Percentiles rank a stretch among this genome's conserved stretches.
Conservation (phyloP, 1,140 invertebrate species). For the Calliphora vicina region DNA sequence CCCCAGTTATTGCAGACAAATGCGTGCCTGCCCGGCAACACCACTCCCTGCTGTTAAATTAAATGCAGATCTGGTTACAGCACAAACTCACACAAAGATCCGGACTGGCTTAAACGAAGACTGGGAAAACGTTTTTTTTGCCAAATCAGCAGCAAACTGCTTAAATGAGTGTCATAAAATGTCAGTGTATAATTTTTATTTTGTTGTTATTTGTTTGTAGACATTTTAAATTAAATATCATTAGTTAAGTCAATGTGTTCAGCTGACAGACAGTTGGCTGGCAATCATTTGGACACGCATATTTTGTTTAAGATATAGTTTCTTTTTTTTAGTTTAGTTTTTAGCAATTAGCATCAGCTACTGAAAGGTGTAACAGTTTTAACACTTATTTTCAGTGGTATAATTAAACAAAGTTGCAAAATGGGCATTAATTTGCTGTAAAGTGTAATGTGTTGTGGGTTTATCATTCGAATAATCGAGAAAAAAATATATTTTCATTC, state of each 20-base stretch:
- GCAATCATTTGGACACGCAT: not conserved
- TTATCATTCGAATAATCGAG: too few species aligned
- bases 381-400: not conserved
- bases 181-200: not conserved
- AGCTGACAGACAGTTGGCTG: not conserved
- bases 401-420: not conserved
- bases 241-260: not conserved
- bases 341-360: not conserved
- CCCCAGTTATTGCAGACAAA: not conserved
- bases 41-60: slow-evolving; percentile 14
- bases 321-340: too few species aligned
- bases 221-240: slow-evolving; percentile 15
- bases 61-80: slow-evolving; percentile 24
- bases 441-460: too few species aligned
- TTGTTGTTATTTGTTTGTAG: not conserved
- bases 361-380: not conserved
- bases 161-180: not conserved
- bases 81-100: not conserved
- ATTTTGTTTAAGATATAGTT: not conserved
- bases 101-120: not conserved
- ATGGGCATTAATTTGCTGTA: too few species aligned
- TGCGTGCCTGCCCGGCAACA: not conserved
- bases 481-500: too few species aligned
- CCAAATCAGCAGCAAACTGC: not conserved
- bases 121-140: not conserved